A percentile compares a stretch with the other conserved stretches of the same genome.
phyloP scores from a whole-genome alignment of 2,797 vertebrate species.

The Eutrigla gurnardus region DNA sequence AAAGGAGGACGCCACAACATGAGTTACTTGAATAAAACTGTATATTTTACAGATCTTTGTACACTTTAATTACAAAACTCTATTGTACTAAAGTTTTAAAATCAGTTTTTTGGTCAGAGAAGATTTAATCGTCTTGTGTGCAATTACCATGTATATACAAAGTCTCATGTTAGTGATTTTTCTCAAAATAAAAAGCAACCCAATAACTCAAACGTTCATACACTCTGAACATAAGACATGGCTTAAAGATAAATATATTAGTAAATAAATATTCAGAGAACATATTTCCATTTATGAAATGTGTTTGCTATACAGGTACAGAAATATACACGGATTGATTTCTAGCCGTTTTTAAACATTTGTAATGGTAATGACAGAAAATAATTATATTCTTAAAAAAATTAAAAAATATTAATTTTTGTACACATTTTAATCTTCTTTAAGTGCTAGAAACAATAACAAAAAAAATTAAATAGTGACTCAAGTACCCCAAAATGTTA shows the following conservation, averaged over 20 bases:
- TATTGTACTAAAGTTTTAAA: conserved; percentile 94
- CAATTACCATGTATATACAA: conserved; percentile 99
- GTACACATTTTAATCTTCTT: conserved; percentile 92
- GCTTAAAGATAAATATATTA: conserved; percentile 99
- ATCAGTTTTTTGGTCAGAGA: conserved; percentile 99
- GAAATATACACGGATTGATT: conserved; percentile 96
- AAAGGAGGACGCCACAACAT: conserved; percentile 66
- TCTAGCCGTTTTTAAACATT: conserved; percentile 92
- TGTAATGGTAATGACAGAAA: conserved; percentile 94
- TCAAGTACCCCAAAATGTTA: conserved; percentile 89
- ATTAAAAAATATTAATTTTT: conserved; percentile 91
- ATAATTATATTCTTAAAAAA: conserved; percentile 88
- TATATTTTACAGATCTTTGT: conserved; percentile 98
- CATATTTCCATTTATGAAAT: conserved; percentile 99
- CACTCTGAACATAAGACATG: conserved; percentile 98
- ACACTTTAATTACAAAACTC: conserved; percentile 99
- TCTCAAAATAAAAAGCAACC: conserved; percentile 83
- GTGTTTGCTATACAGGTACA: conserved; percentile 98
- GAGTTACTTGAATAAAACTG: conserved; percentile 93
- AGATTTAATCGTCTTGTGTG: conserved; percentile 96
- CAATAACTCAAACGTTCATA: conserved; percentile 91
- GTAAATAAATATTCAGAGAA: conserved; percentile 99
- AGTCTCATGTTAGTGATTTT: conserved; percentile 96
- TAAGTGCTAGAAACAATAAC: conserved; percentile 97
- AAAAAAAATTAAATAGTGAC: conserved; percentile 93